Evolutionary conservation across 2,797 vertebrate species (phyloP).

Genomic region (Hippocampus kuda): DNA sequence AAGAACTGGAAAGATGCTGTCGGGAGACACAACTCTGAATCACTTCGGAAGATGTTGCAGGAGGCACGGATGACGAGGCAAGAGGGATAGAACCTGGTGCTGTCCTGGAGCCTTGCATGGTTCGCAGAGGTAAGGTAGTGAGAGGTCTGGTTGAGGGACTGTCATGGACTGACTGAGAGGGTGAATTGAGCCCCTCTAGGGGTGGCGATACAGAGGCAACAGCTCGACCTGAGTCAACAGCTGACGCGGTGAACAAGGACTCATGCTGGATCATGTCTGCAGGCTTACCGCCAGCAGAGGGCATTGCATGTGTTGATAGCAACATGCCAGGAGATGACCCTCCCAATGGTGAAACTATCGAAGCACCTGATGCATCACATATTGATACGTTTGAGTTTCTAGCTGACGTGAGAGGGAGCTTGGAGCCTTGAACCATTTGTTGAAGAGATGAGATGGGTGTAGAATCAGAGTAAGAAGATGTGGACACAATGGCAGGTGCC

Average conservation of each 20-base stretch:
- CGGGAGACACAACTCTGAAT: constrained; percentile 18
- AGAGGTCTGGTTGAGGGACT: constrained; percentile 47
- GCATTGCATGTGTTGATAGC: not conserved
- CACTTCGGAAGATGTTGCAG: constrained; percentile 30
- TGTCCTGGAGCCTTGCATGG: constrained; percentile 63
- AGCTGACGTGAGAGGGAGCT: constrained; percentile 13
- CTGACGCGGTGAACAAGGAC: constrained; percentile 28
- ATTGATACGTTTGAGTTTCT: not conserved
- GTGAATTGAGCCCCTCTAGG: constrained; percentile 19
- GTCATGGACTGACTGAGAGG: constrained; percentile 32
- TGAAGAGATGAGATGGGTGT: constrained; percentile 43
- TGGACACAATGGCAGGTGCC: constrained; percentile 20
- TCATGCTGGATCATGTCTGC: constrained; percentile 21
- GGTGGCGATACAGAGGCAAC: constrained; percentile 28
- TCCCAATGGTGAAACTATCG: not conserved
- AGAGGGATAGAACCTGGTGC: constrained; percentile 48
- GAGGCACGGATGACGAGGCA: constrained; percentile 50
- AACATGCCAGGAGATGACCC: not conserved
- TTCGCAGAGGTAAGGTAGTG: constrained; percentile 60
- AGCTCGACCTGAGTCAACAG: constrained; percentile 28
- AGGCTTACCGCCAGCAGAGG: constrained; percentile 22
- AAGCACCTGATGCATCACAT: constrained; percentile 1
- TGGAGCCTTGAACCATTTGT: constrained; percentile 46
- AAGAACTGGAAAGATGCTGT: too few relatives aligned
- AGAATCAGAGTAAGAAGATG: constrained; percentile 30